These are phyloP conservation scores for Pseudorhombus dupliciocellatus DNA, from an alignment of 2,113 vertebrate species.

Conservation along the genomic window DNA sequence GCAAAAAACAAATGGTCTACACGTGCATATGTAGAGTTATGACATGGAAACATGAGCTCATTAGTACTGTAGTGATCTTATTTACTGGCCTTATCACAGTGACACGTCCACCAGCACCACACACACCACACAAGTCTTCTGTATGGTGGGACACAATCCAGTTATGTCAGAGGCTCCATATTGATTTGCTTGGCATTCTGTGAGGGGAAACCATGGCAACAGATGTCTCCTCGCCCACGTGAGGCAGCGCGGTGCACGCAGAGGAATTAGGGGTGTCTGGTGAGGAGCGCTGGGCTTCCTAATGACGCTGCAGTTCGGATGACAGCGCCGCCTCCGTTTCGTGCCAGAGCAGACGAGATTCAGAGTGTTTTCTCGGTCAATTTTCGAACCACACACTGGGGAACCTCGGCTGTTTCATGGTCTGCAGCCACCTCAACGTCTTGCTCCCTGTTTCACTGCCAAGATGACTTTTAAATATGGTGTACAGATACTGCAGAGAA, in stretches of 20 bases:
- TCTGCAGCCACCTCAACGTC: conserved; percentile 13
- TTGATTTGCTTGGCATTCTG: conserved; percentile 65
- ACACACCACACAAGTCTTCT: background rate
- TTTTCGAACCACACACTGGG: conserved; percentile 3
- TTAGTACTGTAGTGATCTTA: background rate
- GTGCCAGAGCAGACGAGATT: conserved; percentile 13
- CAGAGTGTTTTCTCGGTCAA: conserved; percentile 31
- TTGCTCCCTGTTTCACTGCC: conserved; percentile 11
- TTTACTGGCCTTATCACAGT: conserved; percentile 12
- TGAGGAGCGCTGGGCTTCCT: conserved; percentile 30
- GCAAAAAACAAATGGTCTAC: background rate
- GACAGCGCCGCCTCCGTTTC: conserved; percentile 39
- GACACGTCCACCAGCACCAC: conserved; percentile 11
- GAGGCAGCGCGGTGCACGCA: conserved; percentile 32
- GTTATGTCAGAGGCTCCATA: conserved; percentile 70
- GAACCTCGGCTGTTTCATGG: conserved; percentile 16
- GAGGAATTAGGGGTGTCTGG: conserved; percentile 45
- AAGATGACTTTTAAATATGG: conserved; percentile 12
- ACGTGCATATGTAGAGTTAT: background rate
- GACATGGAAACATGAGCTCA: background rate
- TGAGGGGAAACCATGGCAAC: conserved; percentile 80
- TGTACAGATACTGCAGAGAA: conserved; percentile 1
- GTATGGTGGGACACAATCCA: conserved; percentile 61
- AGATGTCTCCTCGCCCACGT: conserved; percentile 67
- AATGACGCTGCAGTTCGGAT: conserved; percentile 53